These are phyloP conservation scores for Ascidia mentula DNA, from an alignment of 23 tunicate species.

Conservation along the genomic window DNA sequence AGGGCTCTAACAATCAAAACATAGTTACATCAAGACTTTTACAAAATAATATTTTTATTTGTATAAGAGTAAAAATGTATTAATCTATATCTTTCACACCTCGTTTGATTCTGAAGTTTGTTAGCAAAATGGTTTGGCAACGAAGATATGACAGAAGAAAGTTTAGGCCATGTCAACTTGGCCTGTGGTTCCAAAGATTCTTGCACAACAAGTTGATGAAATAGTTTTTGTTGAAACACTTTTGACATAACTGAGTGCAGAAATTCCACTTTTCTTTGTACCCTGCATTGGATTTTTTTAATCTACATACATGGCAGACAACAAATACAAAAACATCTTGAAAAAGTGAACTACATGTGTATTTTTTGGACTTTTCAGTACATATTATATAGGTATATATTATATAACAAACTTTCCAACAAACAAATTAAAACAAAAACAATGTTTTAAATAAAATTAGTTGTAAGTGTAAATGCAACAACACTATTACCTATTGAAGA, in stretches of 20 bases:
- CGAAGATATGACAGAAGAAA: slow-evolving; percentile 20
- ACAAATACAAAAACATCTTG: no score
- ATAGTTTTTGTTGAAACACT: neutral
- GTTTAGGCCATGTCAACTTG: slow-evolving; percentile 12
- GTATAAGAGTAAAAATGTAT: neutral
- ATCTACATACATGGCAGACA: no score
- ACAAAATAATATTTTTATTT: neutral
- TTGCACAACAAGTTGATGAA: neutral
- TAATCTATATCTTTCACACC: no score
- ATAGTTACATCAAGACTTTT: neutral
- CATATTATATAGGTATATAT: no score
- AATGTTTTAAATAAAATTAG: no score
- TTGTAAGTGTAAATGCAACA: no score
- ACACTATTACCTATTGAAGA: no score
- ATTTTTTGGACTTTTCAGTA: no score
- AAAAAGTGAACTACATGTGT: no score
- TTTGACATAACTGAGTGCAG: slow-evolving; percentile 15
- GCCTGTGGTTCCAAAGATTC: neutral
- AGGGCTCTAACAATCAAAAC: no score
- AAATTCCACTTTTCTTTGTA: slow-evolving; percentile 23
- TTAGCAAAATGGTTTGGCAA: slow-evolving; percentile 44
- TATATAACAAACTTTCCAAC: no score
- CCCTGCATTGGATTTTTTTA: slow-evolving; percentile 18
- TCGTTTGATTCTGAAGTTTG: slow-evolving; percentile 26
- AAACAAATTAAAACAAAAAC: no score